Base-by-base conservation (phyloP, 2,888 invertebrate genomes). In the Tenthredo mesomela region DNA sequence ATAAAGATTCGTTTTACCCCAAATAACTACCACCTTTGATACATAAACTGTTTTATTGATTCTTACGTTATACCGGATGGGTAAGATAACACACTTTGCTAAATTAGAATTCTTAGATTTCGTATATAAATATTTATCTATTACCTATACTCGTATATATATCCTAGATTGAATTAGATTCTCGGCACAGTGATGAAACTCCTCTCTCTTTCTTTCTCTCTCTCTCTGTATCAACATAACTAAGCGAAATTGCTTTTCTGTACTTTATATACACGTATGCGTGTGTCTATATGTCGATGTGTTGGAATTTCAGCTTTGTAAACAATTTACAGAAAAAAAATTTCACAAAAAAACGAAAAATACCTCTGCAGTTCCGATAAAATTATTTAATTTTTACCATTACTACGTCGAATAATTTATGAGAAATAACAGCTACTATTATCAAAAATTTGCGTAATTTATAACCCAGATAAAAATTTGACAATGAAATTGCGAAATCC, bases 91-190 rank as follows among this genome's bases (percentile, higher is more conserved):
- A 61, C 61, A 61, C 61, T 61, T 25, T 21, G 61, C 12, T 61
- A 61, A 61, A 61, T 61, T 61, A 25, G 61, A 61, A 61, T 61
- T 61, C 61, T 61, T 61, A 25, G 61, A 61, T 61, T 25, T 61
- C 21, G 21, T 21, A n/a, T 1, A 61, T 61, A 61, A 61, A 61
- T 61, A 25, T 61, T 61, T 61, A 61, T 61, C 61, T 61, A 10
- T 61, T 61, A 61, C 25, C 61, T 61, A 10, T 21, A 61, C 61
- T 61, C 25, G 25, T 25, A 12, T 61, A 61, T 40, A 10, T 47
- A 21, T 7, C 21, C 10, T 61, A 61, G 61, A 61, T 61, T 61
- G 61, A 61, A 61, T 61, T 61, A 61, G 61, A 61, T 61, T 61
- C 21, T 25, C 61, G 25, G 25, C 25, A 58, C 58, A 9, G 2